Percentiles rank a stretch among this genome's conserved stretches.
Evolutionary conservation across 92 coral and sea anemone species (phyloP).

Genomic region (Epizoanthus stellaris): DNA sequence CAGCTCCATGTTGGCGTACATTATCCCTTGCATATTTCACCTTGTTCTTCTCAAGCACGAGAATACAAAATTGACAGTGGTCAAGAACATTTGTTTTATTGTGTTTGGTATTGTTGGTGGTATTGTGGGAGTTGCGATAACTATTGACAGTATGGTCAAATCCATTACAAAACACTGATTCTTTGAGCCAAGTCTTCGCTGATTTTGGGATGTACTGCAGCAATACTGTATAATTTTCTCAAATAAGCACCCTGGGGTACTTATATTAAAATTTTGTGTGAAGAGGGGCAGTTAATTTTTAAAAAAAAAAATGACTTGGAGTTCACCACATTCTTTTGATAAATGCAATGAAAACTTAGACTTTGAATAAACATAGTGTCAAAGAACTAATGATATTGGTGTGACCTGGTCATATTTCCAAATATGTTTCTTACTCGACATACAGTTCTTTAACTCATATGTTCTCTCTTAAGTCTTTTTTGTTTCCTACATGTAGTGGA

Average conservation of each 20-base stretch:
- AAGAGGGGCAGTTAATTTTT: neutral
- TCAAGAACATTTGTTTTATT: constrained; percentile 71
- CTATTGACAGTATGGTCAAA: constrained; percentile 67
- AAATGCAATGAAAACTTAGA: constrained; percentile 7
- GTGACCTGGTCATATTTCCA: no score
- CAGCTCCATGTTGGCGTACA: constrained; percentile 85
- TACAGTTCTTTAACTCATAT: no score
- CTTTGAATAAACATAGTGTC: neutral
- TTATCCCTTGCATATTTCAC: constrained; percentile 78
- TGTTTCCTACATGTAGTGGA: no score
- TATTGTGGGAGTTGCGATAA: constrained; percentile 83
- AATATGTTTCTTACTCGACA: no score
- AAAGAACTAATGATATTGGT: no score
- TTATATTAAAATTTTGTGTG: neutral
- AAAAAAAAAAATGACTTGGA: neutral
- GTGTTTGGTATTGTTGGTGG: constrained; percentile 89
- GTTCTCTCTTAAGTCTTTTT: no score
- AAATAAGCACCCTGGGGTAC: neutral
- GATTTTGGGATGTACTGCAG: no score
- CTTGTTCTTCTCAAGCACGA: constrained; percentile 71
- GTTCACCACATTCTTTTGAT: neutral
- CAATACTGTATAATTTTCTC: no score
- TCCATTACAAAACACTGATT: constrained; percentile 45
- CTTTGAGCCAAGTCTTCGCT: no score
- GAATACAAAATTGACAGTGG: constrained; percentile 72